These are phyloP conservation scores for Nannoperca obscura DNA, from an alignment of 2,797 vertebrate genomes.

Conservation along the genomic window DNA sequence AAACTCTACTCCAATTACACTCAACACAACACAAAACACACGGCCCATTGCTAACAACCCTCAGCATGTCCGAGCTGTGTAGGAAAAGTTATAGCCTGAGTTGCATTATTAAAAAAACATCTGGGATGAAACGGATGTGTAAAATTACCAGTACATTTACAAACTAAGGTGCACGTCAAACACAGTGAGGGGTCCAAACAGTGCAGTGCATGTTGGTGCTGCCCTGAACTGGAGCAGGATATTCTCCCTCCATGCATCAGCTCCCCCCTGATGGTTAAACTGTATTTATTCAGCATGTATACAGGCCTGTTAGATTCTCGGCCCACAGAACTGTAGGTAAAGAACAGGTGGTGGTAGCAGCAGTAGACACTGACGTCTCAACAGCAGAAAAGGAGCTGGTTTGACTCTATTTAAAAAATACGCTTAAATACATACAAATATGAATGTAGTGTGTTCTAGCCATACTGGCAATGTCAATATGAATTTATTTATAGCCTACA, in stretches of 20 bases:
- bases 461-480: slow-evolving; percentile 9
- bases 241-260: neutral
- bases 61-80: neutral
- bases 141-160: neutral
- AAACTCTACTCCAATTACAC: neutral
- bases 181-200: neutral
- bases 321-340: neutral
- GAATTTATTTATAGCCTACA: slow-evolving; percentile 35
- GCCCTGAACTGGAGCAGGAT: neutral
- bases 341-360: slow-evolving; percentile 20
- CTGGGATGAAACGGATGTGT: neutral
- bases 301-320: neutral
- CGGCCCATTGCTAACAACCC: no score
- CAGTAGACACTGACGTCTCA: neutral
- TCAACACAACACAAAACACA: neutral
- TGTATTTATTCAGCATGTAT: slow-evolving; percentile 3
- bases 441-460: neutral
- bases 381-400: neutral
- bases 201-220: neutral
- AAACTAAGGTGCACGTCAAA: neutral
- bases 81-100: neutral
- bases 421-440: neutral
- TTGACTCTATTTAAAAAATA: slow-evolving; percentile 11
- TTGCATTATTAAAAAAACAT: neutral
- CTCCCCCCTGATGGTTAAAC: slow-evolving; percentile 2